These are phyloP conservation scores for Sepiola atlantica DNA, from an alignment of 2,888 invertebrate species.

Conservation along the genomic window DNA sequence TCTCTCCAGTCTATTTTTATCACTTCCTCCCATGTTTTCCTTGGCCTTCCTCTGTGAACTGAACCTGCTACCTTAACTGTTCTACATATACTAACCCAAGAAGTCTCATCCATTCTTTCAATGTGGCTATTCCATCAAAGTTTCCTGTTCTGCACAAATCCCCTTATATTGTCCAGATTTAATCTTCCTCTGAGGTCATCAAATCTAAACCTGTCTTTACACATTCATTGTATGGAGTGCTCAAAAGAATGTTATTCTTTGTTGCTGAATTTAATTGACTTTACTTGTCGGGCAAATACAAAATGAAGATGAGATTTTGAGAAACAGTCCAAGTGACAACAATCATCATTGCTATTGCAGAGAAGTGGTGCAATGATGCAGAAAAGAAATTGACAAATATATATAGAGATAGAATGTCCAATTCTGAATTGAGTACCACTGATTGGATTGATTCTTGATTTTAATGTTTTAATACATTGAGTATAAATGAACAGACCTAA, in stretches of 20 bases:
- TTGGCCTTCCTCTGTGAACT: too few relatives aligned
- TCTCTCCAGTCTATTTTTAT: too few relatives aligned
- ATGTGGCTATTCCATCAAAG: too few relatives aligned
- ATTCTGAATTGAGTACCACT: background rate
- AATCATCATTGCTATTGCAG: slow-evolving; percentile 14
- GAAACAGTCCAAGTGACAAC: background rate
- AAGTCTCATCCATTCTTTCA: too few relatives aligned
- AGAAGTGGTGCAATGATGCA: background rate
- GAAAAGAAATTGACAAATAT: background rate
- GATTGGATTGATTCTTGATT: background rate
- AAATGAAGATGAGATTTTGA: slow-evolving; percentile 18
- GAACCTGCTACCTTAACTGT: too few relatives aligned
- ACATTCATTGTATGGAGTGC: background rate
- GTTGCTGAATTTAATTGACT: slow-evolving; percentile 16
- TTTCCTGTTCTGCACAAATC: too few relatives aligned
- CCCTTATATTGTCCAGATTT: too few relatives aligned
- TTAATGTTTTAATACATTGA: slow-evolving; percentile 32
- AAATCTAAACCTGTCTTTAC: too few relatives aligned
- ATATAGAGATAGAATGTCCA: background rate
- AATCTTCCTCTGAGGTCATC: too few relatives aligned
- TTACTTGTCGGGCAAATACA: slow-evolving; percentile 1
- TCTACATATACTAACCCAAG: too few relatives aligned
- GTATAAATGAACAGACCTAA: background rate
- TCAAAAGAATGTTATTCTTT: slow-evolving; percentile 4
- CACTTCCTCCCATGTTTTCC: too few relatives aligned